Percentiles rank a stretch among this genome's conserved stretches.
These are phyloP conservation scores for Tigriopus japonicus DNA, from an alignment of 1,140 invertebrate species.

Conservation along the genomic window DNA sequence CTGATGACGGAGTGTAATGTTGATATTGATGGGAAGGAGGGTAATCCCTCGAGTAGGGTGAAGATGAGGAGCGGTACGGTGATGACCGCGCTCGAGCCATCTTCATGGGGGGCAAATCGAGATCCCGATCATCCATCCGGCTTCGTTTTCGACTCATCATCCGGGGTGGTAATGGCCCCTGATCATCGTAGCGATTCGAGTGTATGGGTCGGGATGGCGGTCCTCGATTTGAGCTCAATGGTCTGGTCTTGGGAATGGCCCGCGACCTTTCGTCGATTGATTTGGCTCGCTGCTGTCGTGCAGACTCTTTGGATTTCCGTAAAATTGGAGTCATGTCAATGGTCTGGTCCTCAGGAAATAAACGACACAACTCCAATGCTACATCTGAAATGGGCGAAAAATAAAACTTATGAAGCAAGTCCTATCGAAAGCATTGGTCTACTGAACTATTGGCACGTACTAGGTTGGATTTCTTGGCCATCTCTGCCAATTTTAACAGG, in stretches of 20 bases:
- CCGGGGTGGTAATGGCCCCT: too few relatives aligned
- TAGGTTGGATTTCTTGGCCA: constrained; percentile 40
- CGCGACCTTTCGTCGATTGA: background rate
- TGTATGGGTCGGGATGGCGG: too few relatives aligned
- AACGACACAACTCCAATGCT: constrained; percentile 75
- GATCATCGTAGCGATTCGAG: too few relatives aligned
- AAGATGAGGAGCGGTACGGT: too few relatives aligned
- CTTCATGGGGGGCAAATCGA: too few relatives aligned
- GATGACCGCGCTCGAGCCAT: too few relatives aligned
- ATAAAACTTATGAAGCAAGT: background rate
- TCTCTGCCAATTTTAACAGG: constrained; percentile 95
- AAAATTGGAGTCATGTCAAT: constrained; percentile 78
- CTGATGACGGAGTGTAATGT: too few relatives aligned
- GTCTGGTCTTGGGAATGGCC: background rate
- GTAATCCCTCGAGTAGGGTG: too few relatives aligned
- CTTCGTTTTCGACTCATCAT: too few relatives aligned
- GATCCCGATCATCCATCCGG: too few relatives aligned
- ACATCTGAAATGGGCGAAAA: constrained; percentile 28
- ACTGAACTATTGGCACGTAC: too few relatives aligned
- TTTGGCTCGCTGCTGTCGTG: constrained; percentile 30
- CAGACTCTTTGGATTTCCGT: constrained; percentile 65
- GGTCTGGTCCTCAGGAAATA: constrained; percentile 82
- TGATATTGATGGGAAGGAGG: too few relatives aligned
- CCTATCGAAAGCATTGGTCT: background rate
- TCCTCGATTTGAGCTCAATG: background rate